These are phyloP conservation scores for Halcyon chelicuti DNA, from an alignment of 2,797 vertebrate genomes.

Conservation along the genomic window DNA sequence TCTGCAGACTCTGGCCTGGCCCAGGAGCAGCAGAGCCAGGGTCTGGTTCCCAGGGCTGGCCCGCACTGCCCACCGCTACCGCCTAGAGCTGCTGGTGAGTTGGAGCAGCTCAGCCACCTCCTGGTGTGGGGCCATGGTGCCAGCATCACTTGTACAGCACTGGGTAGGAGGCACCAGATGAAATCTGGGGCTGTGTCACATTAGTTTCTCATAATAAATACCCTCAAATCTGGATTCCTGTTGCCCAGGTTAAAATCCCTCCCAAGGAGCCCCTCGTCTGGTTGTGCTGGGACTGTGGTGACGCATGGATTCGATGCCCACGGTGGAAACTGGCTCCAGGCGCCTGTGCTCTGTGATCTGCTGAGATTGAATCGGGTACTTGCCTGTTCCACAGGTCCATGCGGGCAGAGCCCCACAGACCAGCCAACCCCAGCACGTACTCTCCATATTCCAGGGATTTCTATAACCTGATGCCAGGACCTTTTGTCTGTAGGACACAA, in stretches of 20 bases:
- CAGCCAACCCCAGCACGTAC: background rate
- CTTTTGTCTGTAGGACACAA: background rate
- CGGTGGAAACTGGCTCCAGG: background rate
- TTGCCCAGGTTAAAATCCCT: background rate
- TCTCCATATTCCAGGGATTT: background rate
- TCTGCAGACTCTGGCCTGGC: background rate
- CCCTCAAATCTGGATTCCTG: background rate
- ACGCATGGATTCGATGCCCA: rapidly evolving
- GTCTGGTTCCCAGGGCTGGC: background rate
- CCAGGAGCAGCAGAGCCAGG: background rate
- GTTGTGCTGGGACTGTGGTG: rapidly evolving
- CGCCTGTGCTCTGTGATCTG: rapidly evolving
- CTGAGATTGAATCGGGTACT: rapidly evolving
- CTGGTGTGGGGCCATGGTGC: rapidly evolving
- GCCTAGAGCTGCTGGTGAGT: background rate
- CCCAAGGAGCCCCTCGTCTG: rapidly evolving
- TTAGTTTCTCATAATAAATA: background rate
- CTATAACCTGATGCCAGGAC: background rate
- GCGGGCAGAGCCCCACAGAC: background rate
- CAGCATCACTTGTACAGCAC: rapidly evolving
- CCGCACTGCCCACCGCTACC: no score
- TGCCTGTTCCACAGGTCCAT: background rate
- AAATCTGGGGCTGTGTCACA: background rate
- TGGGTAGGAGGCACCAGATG: background rate
- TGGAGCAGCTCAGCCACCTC: background rate